A percentile compares a stretch with the other conserved stretches of the same genome.
Evolutionary conservation across 2,113 vertebrate genomes (phyloP).

Genomic region (Corythoichthys haematopterus): DNA sequence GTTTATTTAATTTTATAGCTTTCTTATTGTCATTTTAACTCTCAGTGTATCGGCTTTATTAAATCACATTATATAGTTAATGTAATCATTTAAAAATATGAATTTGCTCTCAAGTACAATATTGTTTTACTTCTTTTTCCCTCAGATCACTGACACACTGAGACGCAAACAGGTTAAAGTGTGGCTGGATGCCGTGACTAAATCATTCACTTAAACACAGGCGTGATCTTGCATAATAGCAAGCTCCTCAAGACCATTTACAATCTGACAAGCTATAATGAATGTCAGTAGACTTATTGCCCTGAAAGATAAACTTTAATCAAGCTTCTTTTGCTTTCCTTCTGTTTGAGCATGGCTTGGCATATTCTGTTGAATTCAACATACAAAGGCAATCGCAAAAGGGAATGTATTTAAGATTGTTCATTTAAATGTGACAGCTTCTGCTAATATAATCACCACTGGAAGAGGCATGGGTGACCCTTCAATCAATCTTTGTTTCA

Average conservation of each 20-base stretch:
- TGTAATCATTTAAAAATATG: background rate
- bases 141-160: conserved; percentile 42
- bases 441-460: conserved; percentile 63
- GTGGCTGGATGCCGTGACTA: conserved; percentile 50
- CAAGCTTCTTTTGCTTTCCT: conserved; percentile 65
- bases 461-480: conserved; percentile 59
- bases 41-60: background rate
- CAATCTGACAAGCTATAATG: conserved; percentile 77
- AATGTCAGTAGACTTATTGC: conserved; percentile 76
- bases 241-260: conserved; percentile 66
- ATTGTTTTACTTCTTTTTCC: conserved; percentile 25
- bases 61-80: background rate
- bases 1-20: background rate
- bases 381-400: conserved; percentile 70
- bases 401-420: conserved; percentile 67
- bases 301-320: conserved; percentile 81
- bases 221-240: conserved; percentile 71
- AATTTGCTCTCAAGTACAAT: conserved; percentile 35
- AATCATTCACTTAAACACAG: conserved; percentile 66
- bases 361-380: conserved; percentile 64
- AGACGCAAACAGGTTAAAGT: conserved; percentile 60
- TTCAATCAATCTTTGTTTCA: conserved; percentile 60
- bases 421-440: conserved; percentile 72
- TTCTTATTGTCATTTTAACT: background rate
- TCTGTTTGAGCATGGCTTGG: conserved; percentile 72